Base-by-base conservation (phyloP, 92 coral and sea anemone genomes). In the Palythoa grandiflora region DNA sequence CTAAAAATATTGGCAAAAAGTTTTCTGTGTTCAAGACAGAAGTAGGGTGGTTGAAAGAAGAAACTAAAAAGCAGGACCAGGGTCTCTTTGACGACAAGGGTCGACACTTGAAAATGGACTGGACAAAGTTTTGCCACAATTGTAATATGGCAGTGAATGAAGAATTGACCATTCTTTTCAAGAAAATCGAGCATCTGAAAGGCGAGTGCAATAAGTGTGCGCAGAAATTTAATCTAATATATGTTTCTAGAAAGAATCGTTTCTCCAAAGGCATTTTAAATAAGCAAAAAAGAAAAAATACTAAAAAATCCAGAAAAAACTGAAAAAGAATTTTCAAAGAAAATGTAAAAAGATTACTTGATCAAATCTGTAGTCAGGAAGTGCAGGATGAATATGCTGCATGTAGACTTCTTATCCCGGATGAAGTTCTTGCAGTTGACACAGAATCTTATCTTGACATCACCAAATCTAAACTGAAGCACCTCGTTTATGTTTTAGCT, bases 401-500 rank as follows among this genome's bases (percentile, higher is more conserved):
- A 55, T 51, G 76, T 39, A 83, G 89, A 77, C 60, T 83, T 57
- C 72, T 77, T 80, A 87, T 92, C 35, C 93, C 89, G 6, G 94
- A 92, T 50, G 84, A 87, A 70, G 89, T 87, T 13, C 84, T 92
- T 78, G 73, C 19, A 38, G 80, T 84, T 21, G 78, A 87, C 44
- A 92, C 93, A 79, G 93, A 92, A 70, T 77, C 54, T 68, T 68
- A 83, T 78, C 84, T 92, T 35, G 72, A 61, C 68, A 89, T 92
- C 50, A 92, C 92, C 47, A 86, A 85, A 73, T 78, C 90, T 37
- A 89, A 81, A 80, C 77, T 87, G 13, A 90, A 66, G 73, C 91
- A 92, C 88, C 83, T 92, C 78, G 89, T 92, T 50, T 84, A 75
- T 84, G 63, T 92, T 70, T 40, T 73, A 19, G 79, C 2, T 28